These are phyloP conservation scores for Nasonia longicornis DNA, from an alignment of 1,140 invertebrate species.

Conservation along the genomic window DNA sequence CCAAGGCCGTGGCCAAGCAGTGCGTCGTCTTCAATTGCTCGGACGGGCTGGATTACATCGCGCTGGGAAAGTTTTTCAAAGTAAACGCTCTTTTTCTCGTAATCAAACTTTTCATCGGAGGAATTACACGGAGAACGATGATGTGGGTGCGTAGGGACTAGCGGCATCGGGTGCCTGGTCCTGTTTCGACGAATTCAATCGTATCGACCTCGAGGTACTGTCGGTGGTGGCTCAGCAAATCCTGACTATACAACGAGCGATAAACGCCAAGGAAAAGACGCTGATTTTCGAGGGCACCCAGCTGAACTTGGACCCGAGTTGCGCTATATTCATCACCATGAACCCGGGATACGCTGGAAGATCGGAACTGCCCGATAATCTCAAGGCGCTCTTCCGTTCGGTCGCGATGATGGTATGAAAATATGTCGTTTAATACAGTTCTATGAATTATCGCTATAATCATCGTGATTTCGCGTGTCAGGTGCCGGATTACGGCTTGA, in stretches of 20 bases:
- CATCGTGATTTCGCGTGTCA: constrained; percentile 35
- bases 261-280: constrained; percentile 80
- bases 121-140: no score
- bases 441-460: background rate
- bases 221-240: constrained; percentile 94
- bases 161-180: constrained; percentile 97
- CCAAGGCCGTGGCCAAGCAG: constrained; percentile 95
- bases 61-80: constrained; percentile 96
- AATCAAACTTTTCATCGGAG: background rate
- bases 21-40: constrained; percentile 98
- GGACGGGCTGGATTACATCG: constrained; percentile 91
- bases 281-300: constrained; percentile 92
- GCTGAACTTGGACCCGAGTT: constrained; percentile 87
- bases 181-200: constrained; percentile 96
- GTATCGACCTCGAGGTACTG: constrained; percentile 87
- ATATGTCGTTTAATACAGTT: no score
- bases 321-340: constrained; percentile 97
- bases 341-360: constrained; percentile 94
- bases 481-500: constrained; percentile 93
- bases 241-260: constrained; percentile 80
- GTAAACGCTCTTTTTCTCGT: constrained; percentile 68
- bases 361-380: constrained; percentile 92
- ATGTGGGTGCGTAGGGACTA: constrained; percentile 74
- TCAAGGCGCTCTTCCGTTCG: constrained; percentile 94
- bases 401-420: constrained; percentile 94